Evolutionary conservation across 2,113 vertebrate genomes (phyloP).

Genomic region (Diadophis punctatus): DNA sequence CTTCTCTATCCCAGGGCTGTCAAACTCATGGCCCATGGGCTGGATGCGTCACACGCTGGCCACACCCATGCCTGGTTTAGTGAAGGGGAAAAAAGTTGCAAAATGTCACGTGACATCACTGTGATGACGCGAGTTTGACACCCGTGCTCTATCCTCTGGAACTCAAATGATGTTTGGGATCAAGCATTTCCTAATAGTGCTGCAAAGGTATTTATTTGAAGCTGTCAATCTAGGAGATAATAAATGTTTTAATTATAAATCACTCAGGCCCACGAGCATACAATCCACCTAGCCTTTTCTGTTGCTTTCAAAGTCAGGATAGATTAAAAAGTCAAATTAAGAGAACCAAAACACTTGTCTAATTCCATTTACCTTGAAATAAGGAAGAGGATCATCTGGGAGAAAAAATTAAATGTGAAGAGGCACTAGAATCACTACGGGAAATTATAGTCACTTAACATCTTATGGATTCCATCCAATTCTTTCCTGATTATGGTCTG

Average conservation of each 20-base stretch:
- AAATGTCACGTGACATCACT: too few relatives aligned
- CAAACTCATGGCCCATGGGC: too few relatives aligned
- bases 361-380: neutral
- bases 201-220: neutral
- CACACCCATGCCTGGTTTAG: too few relatives aligned
- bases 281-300: neutral
- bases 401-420: neutral
- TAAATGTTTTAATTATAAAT: neutral
- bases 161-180: neutral
- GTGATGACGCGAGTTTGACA: too few relatives aligned
- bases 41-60: too few relatives aligned
- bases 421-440: neutral
- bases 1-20: too few relatives aligned
- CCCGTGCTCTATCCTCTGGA: too few relatives aligned
- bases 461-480: neutral
- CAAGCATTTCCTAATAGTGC: neutral
- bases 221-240: neutral
- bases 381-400: too few relatives aligned
- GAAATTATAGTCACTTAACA: too few relatives aligned
- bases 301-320: neutral
- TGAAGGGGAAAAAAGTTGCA: too few relatives aligned
- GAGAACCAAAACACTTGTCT: neutral
- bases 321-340: neutral
- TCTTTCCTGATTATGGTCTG: neutral
- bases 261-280: neutral